Evolutionary conservation across 2,888 invertebrate genomes (phyloP), one percentile per base, ranked within the genome.

Genomic region (Pogonocherus hispidulus): DNA sequence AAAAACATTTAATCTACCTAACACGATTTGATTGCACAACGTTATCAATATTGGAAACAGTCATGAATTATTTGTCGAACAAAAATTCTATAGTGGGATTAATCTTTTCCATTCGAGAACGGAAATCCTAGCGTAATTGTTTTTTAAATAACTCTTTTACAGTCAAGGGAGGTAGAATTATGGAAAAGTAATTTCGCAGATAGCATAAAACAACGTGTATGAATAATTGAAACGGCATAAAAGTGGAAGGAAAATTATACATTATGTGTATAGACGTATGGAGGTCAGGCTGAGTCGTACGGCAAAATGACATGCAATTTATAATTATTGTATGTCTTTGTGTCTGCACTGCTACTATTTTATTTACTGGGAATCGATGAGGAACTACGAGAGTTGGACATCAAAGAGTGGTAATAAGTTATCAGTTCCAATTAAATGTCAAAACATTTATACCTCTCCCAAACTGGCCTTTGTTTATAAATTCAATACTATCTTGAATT

Each of bases 291-390:
- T 51, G 63, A 52, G 66, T 66, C 57, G 47, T 52, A 71, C 57
- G 62, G 64, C 32, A 44, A 68, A 64, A 69, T 69, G 66, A 67
- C 71, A 71, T 71, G 71, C 71, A 66, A 69, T 66, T 71, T 69
- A 67, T 67, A 71, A 69, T 71, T 71, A 47, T n/a, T 41, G 69
- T 63, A 57, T 69, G 57, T 63, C 51, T 62, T 51, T 62, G 49
- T 62, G 60, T 62, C 37, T 18, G 37, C 6, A 20, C 35, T 20
- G 19, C 35, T 60, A 32, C 60, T 49, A 35, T 32, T 60, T 60
- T 49, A 60, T 60, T 60, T 35, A 60, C 6, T 60, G 35, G 2
- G 19, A 32, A 49, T 47, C 47, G 18, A 60, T 47, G 20, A 32
- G 8, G 22, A 35, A 41, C 9, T 57, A 57, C 44, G 19, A 47